These are phyloP conservation scores for Pogonophryne albipinna DNA, from an alignment of 2,797 vertebrate species.

Conservation along the genomic window DNA sequence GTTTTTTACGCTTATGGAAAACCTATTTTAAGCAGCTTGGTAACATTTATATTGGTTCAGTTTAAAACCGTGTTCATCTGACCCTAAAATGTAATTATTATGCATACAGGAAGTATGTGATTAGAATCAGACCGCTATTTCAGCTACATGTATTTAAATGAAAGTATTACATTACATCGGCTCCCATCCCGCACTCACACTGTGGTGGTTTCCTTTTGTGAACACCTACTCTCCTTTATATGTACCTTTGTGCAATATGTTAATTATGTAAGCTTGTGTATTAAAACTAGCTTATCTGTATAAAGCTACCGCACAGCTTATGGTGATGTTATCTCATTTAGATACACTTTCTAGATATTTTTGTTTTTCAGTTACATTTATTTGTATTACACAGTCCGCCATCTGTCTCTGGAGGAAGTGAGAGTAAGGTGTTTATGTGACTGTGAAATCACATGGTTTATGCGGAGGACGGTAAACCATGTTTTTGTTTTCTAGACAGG, in stretches of 20 bases:
- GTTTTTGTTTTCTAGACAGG: neutral
- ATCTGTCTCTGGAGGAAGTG: constrained; percentile 31
- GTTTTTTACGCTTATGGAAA: neutral
- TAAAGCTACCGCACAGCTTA: neutral
- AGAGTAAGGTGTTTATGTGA: constrained; percentile 15
- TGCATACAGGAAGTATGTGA: neutral
- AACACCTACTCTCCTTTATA: neutral
- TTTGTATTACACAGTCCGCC: constrained; percentile 12
- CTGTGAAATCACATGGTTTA: constrained; percentile 21
- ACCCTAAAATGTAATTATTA: constrained; percentile 12
- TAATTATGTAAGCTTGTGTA: constrained; percentile 3
- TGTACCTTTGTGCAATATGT: neutral
- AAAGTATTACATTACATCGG: constrained; percentile 7
- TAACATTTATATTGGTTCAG: neutral
- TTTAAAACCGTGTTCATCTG: neutral
- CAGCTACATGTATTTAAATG: neutral
- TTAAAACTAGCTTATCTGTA: constrained; percentile 9
- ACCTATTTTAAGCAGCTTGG: neutral
- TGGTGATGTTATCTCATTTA: neutral
- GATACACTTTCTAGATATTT: neutral
- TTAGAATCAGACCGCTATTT: neutral
- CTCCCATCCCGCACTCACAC: neutral
- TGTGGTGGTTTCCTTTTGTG: neutral
- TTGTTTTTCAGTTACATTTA: neutral
- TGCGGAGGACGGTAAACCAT: neutral